Evolutionary conservation across 1,140 invertebrate genomes (phyloP).

Genomic region (Heterodera carotae): DNA sequence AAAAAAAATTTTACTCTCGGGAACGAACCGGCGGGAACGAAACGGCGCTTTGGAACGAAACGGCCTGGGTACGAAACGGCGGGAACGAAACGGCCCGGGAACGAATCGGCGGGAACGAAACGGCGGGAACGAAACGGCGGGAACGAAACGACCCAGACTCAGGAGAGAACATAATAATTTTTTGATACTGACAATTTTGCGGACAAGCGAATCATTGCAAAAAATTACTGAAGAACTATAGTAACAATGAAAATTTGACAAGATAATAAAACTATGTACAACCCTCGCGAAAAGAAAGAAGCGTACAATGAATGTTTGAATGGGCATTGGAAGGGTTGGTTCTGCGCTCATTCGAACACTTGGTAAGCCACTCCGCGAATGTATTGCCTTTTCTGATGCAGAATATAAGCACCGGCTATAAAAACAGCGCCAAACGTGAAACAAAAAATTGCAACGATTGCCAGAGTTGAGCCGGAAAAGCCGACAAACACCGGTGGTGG

Average conservation of each 20-base stretch:
- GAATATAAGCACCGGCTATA: constrained; percentile 41
- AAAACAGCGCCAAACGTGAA: constrained; percentile 43
- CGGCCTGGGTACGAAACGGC: too few relatives aligned
- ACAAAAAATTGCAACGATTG: constrained; percentile 44
- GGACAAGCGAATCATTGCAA: too few relatives aligned
- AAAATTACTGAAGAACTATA: too few relatives aligned
- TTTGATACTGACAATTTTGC: too few relatives aligned
- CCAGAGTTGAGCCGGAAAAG: constrained; percentile 39
- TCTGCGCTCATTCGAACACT: constrained; percentile 43
- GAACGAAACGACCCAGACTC: too few relatives aligned
- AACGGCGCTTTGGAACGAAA: too few relatives aligned
- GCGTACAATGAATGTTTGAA: not conserved
- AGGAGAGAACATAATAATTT: too few relatives aligned
- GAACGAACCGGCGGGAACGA: too few relatives aligned
- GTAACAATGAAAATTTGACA: not conserved
- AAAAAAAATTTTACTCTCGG: too few relatives aligned
- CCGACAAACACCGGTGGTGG: constrained; percentile 30
- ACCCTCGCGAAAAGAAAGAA: not conserved
- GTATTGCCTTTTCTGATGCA: constrained; percentile 44
- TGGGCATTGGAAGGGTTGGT: not conserved
- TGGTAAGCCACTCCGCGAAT: constrained; percentile 54
- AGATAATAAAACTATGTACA: not conserved
- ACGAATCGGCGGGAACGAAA: too few relatives aligned
- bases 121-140: too few relatives aligned
- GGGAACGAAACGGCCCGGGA: too few relatives aligned